Evolutionary conservation across 2,113 vertebrate species (phyloP), one percentile per base, ranked within the genome.

Genomic region (Ciconia stormi): DNA sequence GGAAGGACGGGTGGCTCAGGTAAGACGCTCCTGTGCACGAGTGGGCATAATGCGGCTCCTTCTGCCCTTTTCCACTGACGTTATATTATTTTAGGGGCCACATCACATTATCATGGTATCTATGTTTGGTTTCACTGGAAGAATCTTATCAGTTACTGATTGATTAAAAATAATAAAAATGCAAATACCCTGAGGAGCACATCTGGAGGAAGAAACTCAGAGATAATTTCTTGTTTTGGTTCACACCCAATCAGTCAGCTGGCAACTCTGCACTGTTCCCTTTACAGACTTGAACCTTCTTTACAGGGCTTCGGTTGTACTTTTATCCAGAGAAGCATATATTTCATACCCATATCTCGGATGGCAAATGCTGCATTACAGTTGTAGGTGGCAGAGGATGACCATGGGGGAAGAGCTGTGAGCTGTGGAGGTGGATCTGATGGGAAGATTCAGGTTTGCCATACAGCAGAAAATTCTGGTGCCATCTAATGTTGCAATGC

Each of bases 31-130:
- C 50, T 36, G 29, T 16, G 58, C 40, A 7, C 26, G 13, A 7
- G 12, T 9, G 36, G 47, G 18, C 16, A 4, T 20, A 16, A 26
- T 13, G 34, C 11, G 21, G n/a, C 34, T 46, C 40, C 30, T 62
- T 32, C 61, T 44, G 46, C 27, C 69, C 32, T 25, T 38, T 82
- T 19, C 40, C 70, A 40, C 40, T 5, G 13, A 18, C 19, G 13
- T 5, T 2, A 0, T 2, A 4, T 42, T 22, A 69, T 69, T 83
- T 53, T 40, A 27, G 19, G 52, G 49, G 8, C 36, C 53, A 47
- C n/a, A 65, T 13, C 29, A 17, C 15, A 7, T 10, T 1, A 1
- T 20, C 7, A 0, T 5, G 11, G 29, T 23, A 53, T n/a, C 32
- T 27, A 4, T 11, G 30, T 49, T 44, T 73, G 36, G 3, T 52